Evolutionary conservation across 2,797 vertebrate genomes (phyloP).

Genomic region (Hippoglossus hippoglossus): DNA sequence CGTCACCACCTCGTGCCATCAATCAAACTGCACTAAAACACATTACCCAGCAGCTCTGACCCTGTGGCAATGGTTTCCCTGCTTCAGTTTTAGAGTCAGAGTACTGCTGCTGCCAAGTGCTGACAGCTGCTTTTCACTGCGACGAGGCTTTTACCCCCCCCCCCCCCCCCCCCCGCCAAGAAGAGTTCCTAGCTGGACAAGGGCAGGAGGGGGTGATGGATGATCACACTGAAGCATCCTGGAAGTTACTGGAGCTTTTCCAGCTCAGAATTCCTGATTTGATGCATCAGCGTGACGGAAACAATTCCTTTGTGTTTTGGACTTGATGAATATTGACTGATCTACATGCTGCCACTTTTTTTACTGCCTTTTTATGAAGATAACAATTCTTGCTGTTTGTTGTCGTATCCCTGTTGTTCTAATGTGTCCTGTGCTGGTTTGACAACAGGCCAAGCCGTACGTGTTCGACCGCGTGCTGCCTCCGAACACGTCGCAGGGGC

Average conservation of each 20-base stretch:
- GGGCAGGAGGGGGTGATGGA: constrained; percentile 37
- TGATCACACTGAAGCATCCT: background rate
- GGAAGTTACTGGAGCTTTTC: constrained; percentile 7
- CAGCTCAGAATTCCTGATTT: background rate
- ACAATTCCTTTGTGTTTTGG: background rate
- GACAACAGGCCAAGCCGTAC: constrained; percentile 89
- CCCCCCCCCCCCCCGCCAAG: background rate
- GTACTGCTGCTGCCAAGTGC: constrained; percentile 21
- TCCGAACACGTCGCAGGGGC: constrained; percentile 90
- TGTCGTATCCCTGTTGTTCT: background rate
- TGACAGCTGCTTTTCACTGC: constrained; percentile 40
- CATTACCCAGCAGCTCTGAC: background rate
- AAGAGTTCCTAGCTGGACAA: constrained; percentile 1
- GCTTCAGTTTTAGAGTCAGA: background rate
- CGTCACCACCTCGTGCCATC: constrained; percentile 11
- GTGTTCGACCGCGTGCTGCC: constrained; percentile 91
- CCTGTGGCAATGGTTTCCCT: constrained; percentile 45
- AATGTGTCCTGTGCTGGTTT: constrained; percentile 19
- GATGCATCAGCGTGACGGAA: background rate
- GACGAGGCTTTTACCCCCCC: constrained; percentile 27
- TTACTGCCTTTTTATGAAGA: too few relatives aligned
- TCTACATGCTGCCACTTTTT: too few relatives aligned
- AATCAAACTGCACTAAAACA: constrained; percentile 18
- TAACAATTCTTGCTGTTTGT: too few relatives aligned
- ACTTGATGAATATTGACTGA: background rate